Evolutionary conservation across 1,140 invertebrate genomes (phyloP).

Genomic region (Nasonia giraulti): DNA sequence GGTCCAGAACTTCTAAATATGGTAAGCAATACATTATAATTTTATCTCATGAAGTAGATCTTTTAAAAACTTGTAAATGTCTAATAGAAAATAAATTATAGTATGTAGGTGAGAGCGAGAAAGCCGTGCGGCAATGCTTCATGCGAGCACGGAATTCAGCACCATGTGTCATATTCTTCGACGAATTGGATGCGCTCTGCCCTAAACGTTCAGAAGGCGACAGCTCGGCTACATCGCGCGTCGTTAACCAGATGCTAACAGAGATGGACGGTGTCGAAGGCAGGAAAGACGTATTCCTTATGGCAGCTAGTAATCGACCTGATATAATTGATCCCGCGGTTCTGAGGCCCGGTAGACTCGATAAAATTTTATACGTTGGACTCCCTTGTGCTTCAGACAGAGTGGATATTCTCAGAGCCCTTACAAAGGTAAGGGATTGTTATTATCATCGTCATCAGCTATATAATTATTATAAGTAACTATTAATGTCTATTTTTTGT

Average conservation of each 20-base stretch:
- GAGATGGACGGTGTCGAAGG: conserved; percentile 98
- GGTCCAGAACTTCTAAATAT: conserved; percentile 97
- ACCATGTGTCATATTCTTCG: conserved; percentile 99
- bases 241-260: conserved; percentile 97
- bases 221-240: conserved; percentile 82
- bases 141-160: conserved; percentile 94
- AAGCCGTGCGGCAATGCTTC: conserved; percentile 96
- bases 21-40: conserved; percentile 73
- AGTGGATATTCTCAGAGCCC: conserved; percentile 90
- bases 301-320: conserved; percentile 97
- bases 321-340: conserved; percentile 98
- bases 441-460: conserved; percentile 3
- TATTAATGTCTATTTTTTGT: conserved; percentile 26
- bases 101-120: conserved; percentile 99
- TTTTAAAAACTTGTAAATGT: not conserved
- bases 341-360: conserved; percentile 93
- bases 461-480: conserved; percentile 36
- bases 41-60: conserved; percentile 35
- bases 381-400: conserved; percentile 88
- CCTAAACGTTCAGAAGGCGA: conserved; percentile 89
- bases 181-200: conserved; percentile 98
- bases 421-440: conserved; percentile 85
- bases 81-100: conserved; percentile 64
- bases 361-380: conserved; percentile 95
- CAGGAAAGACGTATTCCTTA: conserved; percentile 92